A percentile compares a stretch with the other conserved stretches of the same genome.
Conservation (phyloP, 2,113 vertebrate species). For the Nettapus auritus region DNA sequence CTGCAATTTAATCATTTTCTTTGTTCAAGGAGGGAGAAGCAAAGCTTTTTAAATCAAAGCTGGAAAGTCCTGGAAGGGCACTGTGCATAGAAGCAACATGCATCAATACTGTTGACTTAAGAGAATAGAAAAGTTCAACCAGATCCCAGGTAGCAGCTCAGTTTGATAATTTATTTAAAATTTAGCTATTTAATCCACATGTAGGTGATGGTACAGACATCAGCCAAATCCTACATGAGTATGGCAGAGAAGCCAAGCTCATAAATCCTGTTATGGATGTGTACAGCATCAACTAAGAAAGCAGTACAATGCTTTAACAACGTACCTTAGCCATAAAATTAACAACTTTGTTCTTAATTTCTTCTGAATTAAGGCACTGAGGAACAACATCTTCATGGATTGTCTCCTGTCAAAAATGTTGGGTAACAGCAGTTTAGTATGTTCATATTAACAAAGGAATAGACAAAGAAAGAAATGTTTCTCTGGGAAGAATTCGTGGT, state of each 20-base stretch:
- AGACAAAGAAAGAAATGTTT: not conserved
- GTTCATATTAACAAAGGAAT: not conserved
- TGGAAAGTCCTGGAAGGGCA: not conserved
- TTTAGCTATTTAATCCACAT: not conserved
- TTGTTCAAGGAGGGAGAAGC: not conserved
- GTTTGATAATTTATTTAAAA: not conserved
- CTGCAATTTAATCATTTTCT: not conserved
- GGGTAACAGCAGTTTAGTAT: not conserved
- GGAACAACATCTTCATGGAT: conserved; percentile 91
- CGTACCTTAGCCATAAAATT: conserved; percentile 92
- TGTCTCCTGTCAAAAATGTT: conserved; percentile 81
- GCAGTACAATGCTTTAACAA: not conserved
- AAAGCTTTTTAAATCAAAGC: not conserved
- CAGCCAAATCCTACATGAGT: not conserved
- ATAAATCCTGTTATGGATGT: not conserved
- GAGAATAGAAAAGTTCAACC: not conserved
- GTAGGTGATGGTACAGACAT: not conserved
- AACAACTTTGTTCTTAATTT: conserved; percentile 87
- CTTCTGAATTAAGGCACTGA: conserved; percentile 85
- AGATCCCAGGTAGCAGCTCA: not conserved
- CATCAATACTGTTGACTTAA: not conserved
- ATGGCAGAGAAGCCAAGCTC: not conserved
- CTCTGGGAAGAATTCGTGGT: not conserved
- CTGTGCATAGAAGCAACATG: not conserved
- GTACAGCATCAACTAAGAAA: not conserved